Conservation (phyloP, 2,888 invertebrate species). For the Epistrophe eligans region DNA sequence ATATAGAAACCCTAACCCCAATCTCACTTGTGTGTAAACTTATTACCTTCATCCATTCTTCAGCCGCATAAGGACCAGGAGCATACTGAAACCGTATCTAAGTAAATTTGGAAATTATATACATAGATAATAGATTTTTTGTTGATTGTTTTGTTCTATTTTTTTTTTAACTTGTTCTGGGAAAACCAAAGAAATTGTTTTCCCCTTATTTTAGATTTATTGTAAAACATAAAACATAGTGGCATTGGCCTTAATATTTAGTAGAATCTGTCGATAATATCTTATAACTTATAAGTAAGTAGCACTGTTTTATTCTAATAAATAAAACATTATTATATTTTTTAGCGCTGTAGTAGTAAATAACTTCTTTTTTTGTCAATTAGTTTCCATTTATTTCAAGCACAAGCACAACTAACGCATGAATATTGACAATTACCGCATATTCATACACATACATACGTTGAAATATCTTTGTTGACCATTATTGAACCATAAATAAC, state of each 20-base stretch:
- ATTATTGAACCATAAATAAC: conserved; percentile 4
- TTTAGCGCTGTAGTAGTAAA: conserved; percentile 13
- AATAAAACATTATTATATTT: background rate
- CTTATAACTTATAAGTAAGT: conserved; percentile 25
- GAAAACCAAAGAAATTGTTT: no score
- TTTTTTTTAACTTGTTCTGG: no score
- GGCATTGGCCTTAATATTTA: background rate
- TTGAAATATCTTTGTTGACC: background rate
- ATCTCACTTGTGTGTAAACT: no score
- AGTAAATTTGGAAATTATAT: no score
- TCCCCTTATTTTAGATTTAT: no score
- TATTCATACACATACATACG: conserved; percentile 29
- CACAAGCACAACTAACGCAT: conserved; percentile 54
- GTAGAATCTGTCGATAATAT: background rate
- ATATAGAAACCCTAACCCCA: no score
- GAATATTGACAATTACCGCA: conserved; percentile 37
- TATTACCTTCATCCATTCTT: no score
- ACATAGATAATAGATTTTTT: no score
- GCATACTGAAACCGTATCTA: no score
- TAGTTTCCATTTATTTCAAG: conserved; percentile 36
- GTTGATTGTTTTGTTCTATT: no score
- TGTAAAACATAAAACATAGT: no score
- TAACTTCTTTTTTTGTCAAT: conserved; percentile 15
- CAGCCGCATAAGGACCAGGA: no score
- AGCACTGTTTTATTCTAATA: conserved; percentile 57